Evolutionary conservation across 2,888 invertebrate species (phyloP).

Genomic region (Drosophila formosana): DNA sequence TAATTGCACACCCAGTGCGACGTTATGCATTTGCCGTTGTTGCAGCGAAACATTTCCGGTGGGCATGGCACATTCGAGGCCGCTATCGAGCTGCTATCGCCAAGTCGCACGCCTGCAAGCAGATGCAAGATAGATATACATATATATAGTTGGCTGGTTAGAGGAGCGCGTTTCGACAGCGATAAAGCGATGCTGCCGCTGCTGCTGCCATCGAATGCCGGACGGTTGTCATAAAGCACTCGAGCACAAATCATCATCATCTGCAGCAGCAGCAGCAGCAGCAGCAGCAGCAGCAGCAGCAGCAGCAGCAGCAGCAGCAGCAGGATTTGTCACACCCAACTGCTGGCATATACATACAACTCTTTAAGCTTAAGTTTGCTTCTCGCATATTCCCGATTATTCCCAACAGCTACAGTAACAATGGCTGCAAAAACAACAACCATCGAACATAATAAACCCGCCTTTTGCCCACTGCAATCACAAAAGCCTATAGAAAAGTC

Average conservation of each 20-base stretch:
- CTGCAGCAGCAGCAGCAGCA: not conserved
- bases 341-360: not conserved
- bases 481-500: slow-evolving; percentile 37
- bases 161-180: not conserved
- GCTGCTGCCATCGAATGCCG: not conserved
- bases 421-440: slow-evolving; percentile 34
- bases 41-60: slow-evolving; percentile 92
- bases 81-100: slow-evolving; percentile 67
- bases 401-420: slow-evolving; percentile 9
- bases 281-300: slow-evolving; percentile 1
- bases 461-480: slow-evolving; percentile 8
- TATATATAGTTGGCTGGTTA: too few relatives aligned
- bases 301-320: not conserved
- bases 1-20: slow-evolving; percentile 96
- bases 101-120: slow-evolving; percentile 73
- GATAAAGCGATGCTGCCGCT: slow-evolving; percentile 2
- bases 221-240: slow-evolving; percentile 8
- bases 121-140: not conserved
- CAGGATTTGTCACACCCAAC: slow-evolving; percentile 10
- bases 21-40: slow-evolving; percentile 95
- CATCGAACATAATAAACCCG: slow-evolving; percentile 35
- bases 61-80: slow-evolving; percentile 87
- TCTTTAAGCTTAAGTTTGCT: slow-evolving; percentile 22
- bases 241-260: slow-evolving; percentile 6
- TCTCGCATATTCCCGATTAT: slow-evolving; percentile 25